Evolutionary conservation across 2,888 invertebrate genomes (phyloP).

Genomic region (Tridacna gigas): DNA sequence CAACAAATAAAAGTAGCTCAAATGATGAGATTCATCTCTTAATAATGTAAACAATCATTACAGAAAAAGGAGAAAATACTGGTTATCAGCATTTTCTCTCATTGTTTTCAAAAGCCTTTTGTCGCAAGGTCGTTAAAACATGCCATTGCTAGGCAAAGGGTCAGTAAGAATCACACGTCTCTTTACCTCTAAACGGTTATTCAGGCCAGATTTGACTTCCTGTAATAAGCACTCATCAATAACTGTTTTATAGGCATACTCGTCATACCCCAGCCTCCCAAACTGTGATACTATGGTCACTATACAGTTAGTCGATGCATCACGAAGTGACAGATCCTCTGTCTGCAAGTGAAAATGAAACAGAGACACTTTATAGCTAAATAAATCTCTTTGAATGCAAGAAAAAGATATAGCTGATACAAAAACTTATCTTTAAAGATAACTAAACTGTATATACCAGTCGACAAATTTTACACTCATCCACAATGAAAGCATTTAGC

Average conservation of each 20-base stretch:
- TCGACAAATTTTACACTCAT: no score
- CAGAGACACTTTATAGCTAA: neutral
- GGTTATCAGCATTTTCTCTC: no score
- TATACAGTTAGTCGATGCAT: constrained; percentile 91
- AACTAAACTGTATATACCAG: neutral
- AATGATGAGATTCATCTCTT: no score
- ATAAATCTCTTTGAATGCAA: neutral
- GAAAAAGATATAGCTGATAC: neutral
- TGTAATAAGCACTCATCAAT: constrained; percentile 80
- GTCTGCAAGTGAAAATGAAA: constrained; percentile 86
- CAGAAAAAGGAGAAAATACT: no score
- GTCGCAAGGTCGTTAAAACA: neutral
- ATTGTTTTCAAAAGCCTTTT: neutral
- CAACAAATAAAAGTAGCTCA: no score
- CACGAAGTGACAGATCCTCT: constrained; percentile 93
- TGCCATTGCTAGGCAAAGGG: neutral
- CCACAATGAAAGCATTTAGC: no score
- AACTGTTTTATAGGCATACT: constrained; percentile 87
- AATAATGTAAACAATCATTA: no score
- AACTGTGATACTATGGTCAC: constrained; percentile 89
- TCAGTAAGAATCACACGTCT: neutral
- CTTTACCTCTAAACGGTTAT: constrained; percentile 88
- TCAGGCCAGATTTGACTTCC: constrained; percentile 90
- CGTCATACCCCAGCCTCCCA: constrained; percentile 68
- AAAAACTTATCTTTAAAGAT: neutral